Evolutionary conservation across 2,797 vertebrate species (phyloP).

Genomic region (Botia kubotai): DNA sequence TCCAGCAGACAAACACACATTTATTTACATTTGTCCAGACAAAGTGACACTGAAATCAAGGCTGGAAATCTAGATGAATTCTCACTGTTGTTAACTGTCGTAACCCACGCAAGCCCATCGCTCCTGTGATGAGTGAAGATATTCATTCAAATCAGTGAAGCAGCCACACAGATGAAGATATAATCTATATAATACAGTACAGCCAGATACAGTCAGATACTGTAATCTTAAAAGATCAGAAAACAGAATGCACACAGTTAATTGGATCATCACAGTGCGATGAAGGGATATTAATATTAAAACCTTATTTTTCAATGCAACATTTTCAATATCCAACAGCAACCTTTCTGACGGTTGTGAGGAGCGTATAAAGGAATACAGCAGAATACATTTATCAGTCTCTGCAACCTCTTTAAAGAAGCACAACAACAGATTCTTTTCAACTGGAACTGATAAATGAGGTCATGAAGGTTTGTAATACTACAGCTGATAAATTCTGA

Average conservation of each 20-base stretch:
- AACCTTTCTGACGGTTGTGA: not conserved
- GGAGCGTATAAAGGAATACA: not conserved
- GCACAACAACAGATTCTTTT: not conserved
- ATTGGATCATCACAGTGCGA: not conserved
- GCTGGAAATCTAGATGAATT: conserved; percentile 26
- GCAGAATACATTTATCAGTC: not conserved
- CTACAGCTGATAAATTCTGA: too few relatives aligned
- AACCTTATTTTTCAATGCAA: not conserved
- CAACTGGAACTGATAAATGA: not conserved
- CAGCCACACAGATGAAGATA: conserved; percentile 11
- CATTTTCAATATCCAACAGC: not conserved
- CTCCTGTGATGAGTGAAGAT: not conserved
- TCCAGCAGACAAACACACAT: conserved; percentile 17
- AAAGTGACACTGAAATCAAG: conserved; percentile 19
- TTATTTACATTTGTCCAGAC: conserved; percentile 15
- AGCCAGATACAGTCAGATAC: conserved; percentile 26
- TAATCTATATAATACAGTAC: conserved; percentile 32
- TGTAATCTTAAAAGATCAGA: conserved; percentile 26
- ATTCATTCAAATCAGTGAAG: conserved; percentile 1
- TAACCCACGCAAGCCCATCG: not conserved
- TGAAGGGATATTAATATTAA: not conserved
- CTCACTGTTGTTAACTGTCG: not conserved
- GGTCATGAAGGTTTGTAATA: not conserved
- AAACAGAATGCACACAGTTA: conserved; percentile 22
- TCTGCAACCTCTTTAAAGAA: not conserved